Conservation (phyloP, 2,888 invertebrate genomes). For the Platyscelio sp. region DNA sequence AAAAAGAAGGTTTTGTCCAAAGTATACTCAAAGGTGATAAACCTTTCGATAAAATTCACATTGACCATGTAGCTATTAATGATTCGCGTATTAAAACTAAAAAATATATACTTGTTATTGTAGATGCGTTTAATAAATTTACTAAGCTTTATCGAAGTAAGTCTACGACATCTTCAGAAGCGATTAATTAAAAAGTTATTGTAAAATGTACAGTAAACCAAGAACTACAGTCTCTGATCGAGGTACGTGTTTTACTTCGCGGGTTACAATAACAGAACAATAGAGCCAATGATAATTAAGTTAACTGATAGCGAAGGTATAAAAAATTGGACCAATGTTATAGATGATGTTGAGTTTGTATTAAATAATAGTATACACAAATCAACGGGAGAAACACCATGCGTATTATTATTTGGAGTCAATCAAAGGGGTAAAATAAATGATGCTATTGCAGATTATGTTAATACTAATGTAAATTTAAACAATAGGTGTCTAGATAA, state of each 20-base stretch:
- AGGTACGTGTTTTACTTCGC: neutral
- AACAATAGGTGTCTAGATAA: too few species aligned
- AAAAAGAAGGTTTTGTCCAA: neutral
- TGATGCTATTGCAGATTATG: too few species aligned
- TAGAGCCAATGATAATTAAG: neutral
- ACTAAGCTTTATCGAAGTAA: constrained; percentile 13
- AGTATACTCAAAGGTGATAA: constrained; percentile 18
- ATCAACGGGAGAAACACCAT: too few species aligned
- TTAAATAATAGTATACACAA: neutral
- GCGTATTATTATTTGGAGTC: too few species aligned
- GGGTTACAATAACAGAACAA: neutral
- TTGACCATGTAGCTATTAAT: constrained; percentile 18
- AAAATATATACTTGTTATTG: constrained; percentile 6
- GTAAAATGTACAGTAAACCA: neutral
- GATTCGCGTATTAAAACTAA: neutral
- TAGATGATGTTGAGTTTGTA: neutral
- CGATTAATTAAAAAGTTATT: constrained; percentile 8
- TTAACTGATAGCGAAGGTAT: neutral
- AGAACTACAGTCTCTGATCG: neutral
- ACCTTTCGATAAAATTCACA: constrained; percentile 8
- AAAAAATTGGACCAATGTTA: neutral
- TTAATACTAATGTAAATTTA: too few species aligned
- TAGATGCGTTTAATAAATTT: constrained; percentile 14
- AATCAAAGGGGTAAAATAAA: too few species aligned
- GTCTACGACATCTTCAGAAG: neutral